These are phyloP conservation scores for Nephila pilipes DNA, from an alignment of 1,140 invertebrate species.

Conservation along the genomic window DNA sequence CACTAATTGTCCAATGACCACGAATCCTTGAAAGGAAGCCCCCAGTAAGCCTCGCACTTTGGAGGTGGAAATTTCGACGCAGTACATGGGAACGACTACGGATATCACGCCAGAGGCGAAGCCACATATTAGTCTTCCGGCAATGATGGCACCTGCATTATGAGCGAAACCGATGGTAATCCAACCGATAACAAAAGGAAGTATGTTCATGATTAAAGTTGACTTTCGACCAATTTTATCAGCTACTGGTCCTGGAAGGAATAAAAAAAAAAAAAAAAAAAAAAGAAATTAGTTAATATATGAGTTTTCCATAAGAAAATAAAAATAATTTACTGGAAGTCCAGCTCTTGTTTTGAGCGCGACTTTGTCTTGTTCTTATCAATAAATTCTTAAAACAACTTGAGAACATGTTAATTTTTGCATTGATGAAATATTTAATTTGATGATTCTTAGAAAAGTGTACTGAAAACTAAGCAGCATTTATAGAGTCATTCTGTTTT, in stretches of 20 bases:
- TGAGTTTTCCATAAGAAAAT: no score
- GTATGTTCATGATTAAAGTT: conserved; percentile 86
- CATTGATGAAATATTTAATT: no score
- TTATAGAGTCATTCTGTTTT: no score
- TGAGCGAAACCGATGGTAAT: background rate
- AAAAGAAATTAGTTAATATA: no score
- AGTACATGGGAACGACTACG: conserved; percentile 72
- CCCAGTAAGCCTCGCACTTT: conserved; percentile 66
- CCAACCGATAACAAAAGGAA: conserved; percentile 84
- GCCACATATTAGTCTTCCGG: conserved; percentile 79
- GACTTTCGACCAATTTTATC: conserved; percentile 88
- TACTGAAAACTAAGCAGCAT: no score
- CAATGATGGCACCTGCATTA: background rate
- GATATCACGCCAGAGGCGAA: conserved; percentile 36
- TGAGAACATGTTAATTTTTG: no score
- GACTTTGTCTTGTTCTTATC: no score
- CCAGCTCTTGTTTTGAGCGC: no score
- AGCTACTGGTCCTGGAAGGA: conserved; percentile 84
- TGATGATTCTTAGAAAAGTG: no score
- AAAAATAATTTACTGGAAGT: no score
- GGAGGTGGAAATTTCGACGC: conserved; percentile 76
- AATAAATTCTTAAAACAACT: no score
- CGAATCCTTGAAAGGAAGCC: conserved; percentile 47
- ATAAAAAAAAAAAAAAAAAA: no score
- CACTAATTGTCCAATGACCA: conserved; percentile 37